phyloP scores from a whole-genome alignment of 2,797 vertebrate genomes.

The Myiotriccus ornatus region DNA sequence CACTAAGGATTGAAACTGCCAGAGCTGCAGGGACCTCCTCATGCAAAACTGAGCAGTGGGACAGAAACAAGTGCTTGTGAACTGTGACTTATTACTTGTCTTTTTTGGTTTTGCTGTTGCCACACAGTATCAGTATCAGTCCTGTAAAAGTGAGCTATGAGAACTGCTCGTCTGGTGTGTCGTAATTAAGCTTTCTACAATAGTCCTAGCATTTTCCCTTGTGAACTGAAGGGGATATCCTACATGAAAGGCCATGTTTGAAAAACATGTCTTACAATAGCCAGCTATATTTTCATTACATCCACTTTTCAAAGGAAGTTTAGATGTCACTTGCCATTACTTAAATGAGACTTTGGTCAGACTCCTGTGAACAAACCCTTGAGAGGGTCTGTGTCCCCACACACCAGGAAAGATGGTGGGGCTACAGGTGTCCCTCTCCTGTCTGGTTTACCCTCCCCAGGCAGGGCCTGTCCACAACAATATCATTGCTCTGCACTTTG shows the following conservation, averaged over 20 bases:
- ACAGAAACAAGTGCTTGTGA: background rate
- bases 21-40: background rate
- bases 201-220: background rate
- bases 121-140: background rate
- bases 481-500: background rate
- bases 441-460: background rate
- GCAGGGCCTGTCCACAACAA: background rate
- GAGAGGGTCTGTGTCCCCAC: background rate
- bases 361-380: background rate
- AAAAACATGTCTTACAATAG: background rate
- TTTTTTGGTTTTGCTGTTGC: background rate
- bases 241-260: background rate
- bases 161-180: background rate
- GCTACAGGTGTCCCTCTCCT: background rate
- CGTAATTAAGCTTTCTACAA: background rate
- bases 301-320: background rate
- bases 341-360: background rate
- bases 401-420: rapidly evolving
- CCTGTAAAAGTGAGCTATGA: background rate
- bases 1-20: background rate
- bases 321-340: background rate
- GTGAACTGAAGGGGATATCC: slow-evolving; percentile 29
- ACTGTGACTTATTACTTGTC: background rate
- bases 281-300: background rate
- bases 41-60: background rate